Base-by-base conservation (phyloP, 2,888 invertebrate species). In the Nemurella pictetii region DNA sequence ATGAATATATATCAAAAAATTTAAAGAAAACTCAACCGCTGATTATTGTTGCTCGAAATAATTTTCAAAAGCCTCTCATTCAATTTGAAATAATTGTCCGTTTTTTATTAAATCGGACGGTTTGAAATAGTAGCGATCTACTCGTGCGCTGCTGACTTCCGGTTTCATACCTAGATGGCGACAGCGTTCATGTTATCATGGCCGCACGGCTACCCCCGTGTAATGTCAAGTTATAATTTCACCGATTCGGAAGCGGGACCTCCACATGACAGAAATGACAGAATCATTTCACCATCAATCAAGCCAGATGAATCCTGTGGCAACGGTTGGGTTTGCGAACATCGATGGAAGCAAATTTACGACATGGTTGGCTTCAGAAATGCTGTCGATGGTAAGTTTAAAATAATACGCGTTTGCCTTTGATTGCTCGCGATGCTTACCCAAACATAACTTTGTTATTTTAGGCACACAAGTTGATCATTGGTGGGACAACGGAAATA, bases 201-300 rank as follows among this genome's bases (percentile, higher is more conserved):
- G 92, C 94, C 96, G 0, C 96, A 96, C 87, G 96, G 96, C 0
- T 92, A 93, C 85, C 94, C 96, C 0, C 93, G 96, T 80, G 90
- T 98, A 83, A 97, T 98, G 96, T 97, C 97, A 89, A 97, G 97
- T 87, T 98, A 93, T 89, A 91, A 89, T 82, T 98, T 97, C 90
- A 88, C 89, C 0, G 87, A 93, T 85, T 87, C 87, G 5, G 88
- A 90, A 85, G 91, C 91, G 87, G 95, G 95, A 15, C 96, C 96
- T 0, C 96, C 96, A 0, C 92, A 92, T 88, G 94, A 95, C 86
- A 88, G 87, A 3, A 89, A 91, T n/a, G 94, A 92, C 9, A 93
- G 94, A 85, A 93, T 95, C 25, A 90, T 94, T 26, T 93, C 94
- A 0, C 94, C 96, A 0, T 90, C 90, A 28, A 94, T 96, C 86